These are phyloP conservation scores for Chelonus insularis DNA, from an alignment of 1,140 invertebrate species.

Conservation along the genomic window DNA sequence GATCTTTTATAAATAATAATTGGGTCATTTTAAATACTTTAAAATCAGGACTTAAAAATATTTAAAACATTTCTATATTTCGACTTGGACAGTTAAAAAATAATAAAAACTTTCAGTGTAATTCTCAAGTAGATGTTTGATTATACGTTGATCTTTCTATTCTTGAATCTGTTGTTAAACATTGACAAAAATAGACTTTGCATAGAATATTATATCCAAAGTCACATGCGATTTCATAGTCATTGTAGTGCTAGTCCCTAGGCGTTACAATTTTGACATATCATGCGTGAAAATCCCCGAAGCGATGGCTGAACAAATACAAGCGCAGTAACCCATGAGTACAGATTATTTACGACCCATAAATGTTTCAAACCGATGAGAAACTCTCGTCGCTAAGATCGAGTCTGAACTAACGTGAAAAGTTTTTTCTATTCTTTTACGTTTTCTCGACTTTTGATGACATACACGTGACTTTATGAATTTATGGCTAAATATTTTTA, in stretches of 20 bases:
- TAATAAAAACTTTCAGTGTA: too few relatives aligned
- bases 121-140: too few relatives aligned
- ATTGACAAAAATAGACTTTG: too few relatives aligned
- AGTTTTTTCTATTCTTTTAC: slow-evolving; percentile 14
- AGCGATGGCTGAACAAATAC: slow-evolving; percentile 10
- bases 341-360: slow-evolving; percentile 28
- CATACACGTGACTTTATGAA: not conserved
- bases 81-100: too few relatives aligned
- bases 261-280: slow-evolving; percentile 23
- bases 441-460: not conserved
- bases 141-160: too few relatives aligned
- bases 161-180: too few relatives aligned
- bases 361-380: slow-evolving; percentile 28
- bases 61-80: too few relatives aligned
- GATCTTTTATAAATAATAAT: too few relatives aligned
- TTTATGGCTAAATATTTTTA: not conserved
- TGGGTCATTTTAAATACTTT: too few relatives aligned
- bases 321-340: slow-evolving; percentile 22
- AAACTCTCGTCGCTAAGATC: slow-evolving; percentile 25
- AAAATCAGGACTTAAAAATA: too few relatives aligned
- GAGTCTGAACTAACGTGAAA: slow-evolving; percentile 5
- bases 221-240: too few relatives aligned
- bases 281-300: slow-evolving; percentile 15
- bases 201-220: too few relatives aligned
- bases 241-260: slow-evolving; percentile 9